Conservation (phyloP, 2,797 vertebrate species). For the Coregonus ussuriensis region DNA sequence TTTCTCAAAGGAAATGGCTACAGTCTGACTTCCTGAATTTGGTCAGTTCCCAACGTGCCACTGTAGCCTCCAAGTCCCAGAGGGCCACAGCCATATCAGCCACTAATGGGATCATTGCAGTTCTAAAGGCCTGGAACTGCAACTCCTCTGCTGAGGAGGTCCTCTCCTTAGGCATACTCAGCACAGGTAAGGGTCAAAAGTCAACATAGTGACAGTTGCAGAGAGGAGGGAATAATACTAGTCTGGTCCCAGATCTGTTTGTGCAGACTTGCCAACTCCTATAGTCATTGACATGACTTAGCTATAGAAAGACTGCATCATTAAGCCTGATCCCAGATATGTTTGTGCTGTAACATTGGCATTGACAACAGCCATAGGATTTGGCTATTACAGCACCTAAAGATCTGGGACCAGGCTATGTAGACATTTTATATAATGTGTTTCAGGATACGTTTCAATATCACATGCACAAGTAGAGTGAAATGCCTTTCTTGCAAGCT, state of each 20-base stretch:
- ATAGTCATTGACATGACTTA: too few relatives aligned
- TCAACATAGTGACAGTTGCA: not conserved
- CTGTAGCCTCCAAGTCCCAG: conserved; percentile 50
- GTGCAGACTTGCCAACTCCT: too few relatives aligned
- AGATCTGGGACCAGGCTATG: too few relatives aligned
- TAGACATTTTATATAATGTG: too few relatives aligned
- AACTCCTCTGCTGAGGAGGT: conserved; percentile 71
- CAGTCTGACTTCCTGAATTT: conserved; percentile 72
- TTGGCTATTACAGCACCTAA: too few relatives aligned
- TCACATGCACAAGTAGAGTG: too few relatives aligned
- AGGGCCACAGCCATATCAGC: conserved; percentile 67
- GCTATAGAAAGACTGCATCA: too few relatives aligned
- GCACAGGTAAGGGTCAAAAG: conserved; percentile 75
- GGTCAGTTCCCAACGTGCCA: conserved; percentile 50
- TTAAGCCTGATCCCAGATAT: too few relatives aligned
- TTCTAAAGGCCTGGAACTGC: conserved; percentile 83
- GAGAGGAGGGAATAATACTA: not conserved
- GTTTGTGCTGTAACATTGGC: too few relatives aligned
- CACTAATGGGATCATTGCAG: conserved; percentile 74
- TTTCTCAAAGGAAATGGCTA: conserved; percentile 80
- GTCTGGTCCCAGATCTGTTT: not conserved
- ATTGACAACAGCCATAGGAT: too few relatives aligned
- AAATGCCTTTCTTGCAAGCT: too few relatives aligned
- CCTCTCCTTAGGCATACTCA: conserved; percentile 81
- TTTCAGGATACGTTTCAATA: too few relatives aligned